These are phyloP conservation scores for Gnathochromis pfefferi DNA, from an alignment of 2,113 vertebrate species.

Conservation along the genomic window DNA sequence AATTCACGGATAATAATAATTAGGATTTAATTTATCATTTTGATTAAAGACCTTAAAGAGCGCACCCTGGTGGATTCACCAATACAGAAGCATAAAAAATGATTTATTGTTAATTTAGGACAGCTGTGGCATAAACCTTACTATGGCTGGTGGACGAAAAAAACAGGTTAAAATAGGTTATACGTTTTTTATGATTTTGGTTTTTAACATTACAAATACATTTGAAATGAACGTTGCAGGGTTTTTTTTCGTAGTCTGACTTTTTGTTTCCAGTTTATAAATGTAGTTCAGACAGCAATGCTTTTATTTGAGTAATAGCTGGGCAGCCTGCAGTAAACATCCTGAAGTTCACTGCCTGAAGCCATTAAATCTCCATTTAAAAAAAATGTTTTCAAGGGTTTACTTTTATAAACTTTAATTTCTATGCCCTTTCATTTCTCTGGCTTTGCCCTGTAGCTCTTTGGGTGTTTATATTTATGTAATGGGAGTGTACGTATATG, in stretches of 20 bases:
- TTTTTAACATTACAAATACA: not conserved
- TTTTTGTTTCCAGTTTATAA: not conserved
- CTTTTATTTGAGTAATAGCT: not conserved
- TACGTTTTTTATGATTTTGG: not conserved
- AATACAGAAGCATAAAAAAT: not conserved
- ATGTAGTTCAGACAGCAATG: not conserved
- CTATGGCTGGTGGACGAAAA: not conserved
- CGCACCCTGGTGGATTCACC: not conserved
- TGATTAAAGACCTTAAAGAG: not conserved
- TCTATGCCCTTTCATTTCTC: not conserved
- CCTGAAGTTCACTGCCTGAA: not conserved
- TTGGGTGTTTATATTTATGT: not conserved
- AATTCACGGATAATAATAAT: not conserved
- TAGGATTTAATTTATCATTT: not conserved
- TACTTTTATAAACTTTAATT: not conserved
- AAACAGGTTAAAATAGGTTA: not conserved
- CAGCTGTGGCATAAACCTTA: not conserved
- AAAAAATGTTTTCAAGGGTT: not conserved
- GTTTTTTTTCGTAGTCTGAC: not conserved
- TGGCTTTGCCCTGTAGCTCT: not conserved
- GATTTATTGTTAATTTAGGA: not conserved
- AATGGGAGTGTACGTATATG: not conserved
- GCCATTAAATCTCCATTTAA: not conserved
- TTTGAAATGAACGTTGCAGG: not conserved
- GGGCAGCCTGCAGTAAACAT: not conserved